Base-by-base conservation (phyloP, 1,140 invertebrate species). In the Drosophila simulans region DNA sequence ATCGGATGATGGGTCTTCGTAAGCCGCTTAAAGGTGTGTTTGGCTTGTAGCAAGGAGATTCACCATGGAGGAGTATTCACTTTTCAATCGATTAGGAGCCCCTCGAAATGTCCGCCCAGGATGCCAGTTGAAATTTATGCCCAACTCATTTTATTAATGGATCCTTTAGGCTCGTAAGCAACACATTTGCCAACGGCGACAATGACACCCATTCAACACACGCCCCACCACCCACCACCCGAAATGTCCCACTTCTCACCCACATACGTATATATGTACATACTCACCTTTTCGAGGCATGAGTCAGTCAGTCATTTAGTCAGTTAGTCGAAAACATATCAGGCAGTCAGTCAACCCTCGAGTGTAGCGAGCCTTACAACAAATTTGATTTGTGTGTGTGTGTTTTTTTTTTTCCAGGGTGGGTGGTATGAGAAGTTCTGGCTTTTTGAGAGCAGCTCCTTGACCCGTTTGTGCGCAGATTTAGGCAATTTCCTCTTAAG, bases 111-210 rank as follows among this genome's bases (percentile, higher is more conserved):
- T 8, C 31, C 8, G 8, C 31, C 52, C 40, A 54, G 25, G 39
- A 49, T 76, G 62, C 75, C 72, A 76, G 48, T 57, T 53, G 62
- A 76, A 68, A 76, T 76, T 76, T 76, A 76, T 77, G 73, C 72
- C 48, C 54, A 68, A 76, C 62, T 69, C 58, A 77, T 76, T 76
- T 77, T 68, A 77, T 77, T 77, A 77, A 77, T 77, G 74, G 73
- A 68, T 68, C 60, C 73, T 56, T 56, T 56, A 48, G 66, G 42
- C 49, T 51, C 66, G 51, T 34, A 48, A 69, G 64, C 66, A 55
- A 35, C 54, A 53, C 46, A 66, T 54, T 75, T 73, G 57, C 56
- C 60, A 53, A 0, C 31, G 40, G 71, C 54, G 71, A 64, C 70
- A 75, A 68, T 75, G 69, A 54, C 69, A 73, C 51, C 68, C 70